A percentile compares a stretch with the other conserved stretches of the same genome.
phyloP scores from a whole-genome alignment of 2,797 vertebrate species.

The Zenarchopterus dispar region DNA sequence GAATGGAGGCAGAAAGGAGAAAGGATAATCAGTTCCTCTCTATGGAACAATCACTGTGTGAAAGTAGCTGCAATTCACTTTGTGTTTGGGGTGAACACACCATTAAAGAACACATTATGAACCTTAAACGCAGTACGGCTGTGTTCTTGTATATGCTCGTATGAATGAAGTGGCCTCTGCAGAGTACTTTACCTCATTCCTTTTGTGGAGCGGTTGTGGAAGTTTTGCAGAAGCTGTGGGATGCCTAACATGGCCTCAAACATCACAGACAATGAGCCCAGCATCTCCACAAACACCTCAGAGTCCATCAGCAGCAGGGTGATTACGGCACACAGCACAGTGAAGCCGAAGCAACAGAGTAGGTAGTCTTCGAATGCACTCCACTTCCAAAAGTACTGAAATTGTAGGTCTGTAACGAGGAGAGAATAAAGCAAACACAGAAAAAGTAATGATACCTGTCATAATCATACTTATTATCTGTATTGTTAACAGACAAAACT shows the following conservation, averaged over 20 bases:
- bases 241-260: slow-evolving; percentile 86
- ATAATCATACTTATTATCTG: background rate
- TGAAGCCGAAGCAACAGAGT: slow-evolving; percentile 83
- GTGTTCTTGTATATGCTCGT: background rate
- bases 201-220: slow-evolving; percentile 80
- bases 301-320: slow-evolving; percentile 83
- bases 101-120: background rate
- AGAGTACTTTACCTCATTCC: slow-evolving; percentile 84
- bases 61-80: too few relatives aligned
- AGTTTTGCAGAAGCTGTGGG: slow-evolving; percentile 86
- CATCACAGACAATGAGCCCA: slow-evolving; percentile 82
- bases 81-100: too few relatives aligned
- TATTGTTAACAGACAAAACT: background rate
- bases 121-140: background rate
- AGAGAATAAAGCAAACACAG: background rate
- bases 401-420: slow-evolving; percentile 76
- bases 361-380: slow-evolving; percentile 85
- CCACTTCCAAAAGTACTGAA: slow-evolving; percentile 86
- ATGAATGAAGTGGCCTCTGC: background rate
- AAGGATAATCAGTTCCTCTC: too few relatives aligned
- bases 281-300: slow-evolving; percentile 79
- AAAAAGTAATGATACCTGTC: background rate
- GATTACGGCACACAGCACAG: slow-evolving; percentile 73
- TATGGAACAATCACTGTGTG: too few relatives aligned
- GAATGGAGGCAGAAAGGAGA: too few relatives aligned